phyloP scores from a whole-genome alignment of 2,113 vertebrate species.

The Grammomys dolichurus region DNA sequence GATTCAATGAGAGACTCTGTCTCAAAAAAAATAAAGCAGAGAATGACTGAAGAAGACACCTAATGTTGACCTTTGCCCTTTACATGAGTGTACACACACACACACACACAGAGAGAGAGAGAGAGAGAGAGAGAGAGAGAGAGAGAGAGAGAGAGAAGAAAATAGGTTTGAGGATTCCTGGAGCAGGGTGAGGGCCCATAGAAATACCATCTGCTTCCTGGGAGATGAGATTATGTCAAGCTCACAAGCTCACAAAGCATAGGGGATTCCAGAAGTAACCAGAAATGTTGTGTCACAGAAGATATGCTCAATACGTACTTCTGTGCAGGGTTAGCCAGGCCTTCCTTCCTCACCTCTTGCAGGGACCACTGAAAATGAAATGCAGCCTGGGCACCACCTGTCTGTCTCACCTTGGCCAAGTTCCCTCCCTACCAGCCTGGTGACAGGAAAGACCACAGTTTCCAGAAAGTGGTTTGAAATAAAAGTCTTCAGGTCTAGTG shows the following conservation, averaged over 20 bases:
- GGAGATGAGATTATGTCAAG: not conserved
- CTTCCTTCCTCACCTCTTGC: not conserved
- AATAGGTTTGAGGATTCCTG: not conserved
- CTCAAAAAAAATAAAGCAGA: not conserved
- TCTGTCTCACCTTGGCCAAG: not conserved
- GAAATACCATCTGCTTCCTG: not conserved
- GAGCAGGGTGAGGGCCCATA: not conserved
- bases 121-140: not conserved
- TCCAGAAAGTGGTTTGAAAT: constrained; percentile 47
- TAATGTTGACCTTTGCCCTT: not conserved
- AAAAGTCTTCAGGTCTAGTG: constrained; percentile 11
- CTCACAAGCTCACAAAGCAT: not conserved
- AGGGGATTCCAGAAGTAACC: not conserved
- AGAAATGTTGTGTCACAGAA: not conserved
- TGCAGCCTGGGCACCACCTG: not conserved
- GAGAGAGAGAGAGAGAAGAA: not conserved
- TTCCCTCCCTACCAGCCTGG: not conserved
- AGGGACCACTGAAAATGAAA: constrained; percentile 54
- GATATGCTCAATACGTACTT: rapidly evolving
- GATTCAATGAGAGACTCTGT: not conserved
- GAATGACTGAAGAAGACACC: not conserved
- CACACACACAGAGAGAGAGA: not conserved
- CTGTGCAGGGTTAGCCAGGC: not conserved
- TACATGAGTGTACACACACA: not conserved
- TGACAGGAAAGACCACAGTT: constrained; percentile 56